A percentile compares a stretch with the other conserved stretches of the same genome.
These are phyloP conservation scores for Nothocercus nigrocapillus DNA, from an alignment of 2,113 vertebrate genomes.

Conservation along the genomic window DNA sequence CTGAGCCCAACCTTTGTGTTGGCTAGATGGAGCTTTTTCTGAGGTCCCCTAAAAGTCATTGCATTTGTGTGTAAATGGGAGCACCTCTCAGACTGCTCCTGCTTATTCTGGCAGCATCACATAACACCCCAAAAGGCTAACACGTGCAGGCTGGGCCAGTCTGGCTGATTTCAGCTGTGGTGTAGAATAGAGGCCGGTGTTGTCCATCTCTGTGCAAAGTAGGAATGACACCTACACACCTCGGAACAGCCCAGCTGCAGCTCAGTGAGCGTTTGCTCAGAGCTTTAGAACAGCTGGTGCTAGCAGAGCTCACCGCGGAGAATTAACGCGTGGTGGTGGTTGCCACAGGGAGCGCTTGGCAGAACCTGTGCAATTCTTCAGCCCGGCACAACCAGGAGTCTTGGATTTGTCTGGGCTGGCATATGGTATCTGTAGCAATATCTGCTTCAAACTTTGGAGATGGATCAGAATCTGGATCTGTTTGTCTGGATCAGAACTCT, in stretches of 20 bases:
- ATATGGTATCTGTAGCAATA: not conserved
- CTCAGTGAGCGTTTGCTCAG: not conserved
- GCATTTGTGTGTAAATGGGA: not conserved
- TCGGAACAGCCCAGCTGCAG: not conserved
- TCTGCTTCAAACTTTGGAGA: not conserved
- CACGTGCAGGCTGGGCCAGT: not conserved
- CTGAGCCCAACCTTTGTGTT: fast-evolving
- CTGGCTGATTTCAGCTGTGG: not conserved
- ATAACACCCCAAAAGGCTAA: not conserved
- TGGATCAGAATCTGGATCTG: not conserved
- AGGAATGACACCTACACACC: not conserved
- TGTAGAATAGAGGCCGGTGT: not conserved
- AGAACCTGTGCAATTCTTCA: not conserved
- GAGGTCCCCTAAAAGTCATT: not conserved
- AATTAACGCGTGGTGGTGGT: not conserved
- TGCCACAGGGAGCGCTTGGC: not conserved
- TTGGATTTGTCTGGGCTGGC: not conserved
- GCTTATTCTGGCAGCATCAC: not conserved
- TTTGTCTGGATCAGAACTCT: conserved; percentile 8
- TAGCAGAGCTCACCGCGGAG: not conserved
- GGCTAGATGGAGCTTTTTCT: not conserved
- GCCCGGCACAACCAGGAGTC: not conserved
- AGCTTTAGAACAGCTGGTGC: not conserved
- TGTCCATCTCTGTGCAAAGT: not conserved
- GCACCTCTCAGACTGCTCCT: not conserved